These are phyloP conservation scores for Sipha maydis DNA, from an alignment of 2,888 invertebrate species.

Conservation along the genomic window DNA sequence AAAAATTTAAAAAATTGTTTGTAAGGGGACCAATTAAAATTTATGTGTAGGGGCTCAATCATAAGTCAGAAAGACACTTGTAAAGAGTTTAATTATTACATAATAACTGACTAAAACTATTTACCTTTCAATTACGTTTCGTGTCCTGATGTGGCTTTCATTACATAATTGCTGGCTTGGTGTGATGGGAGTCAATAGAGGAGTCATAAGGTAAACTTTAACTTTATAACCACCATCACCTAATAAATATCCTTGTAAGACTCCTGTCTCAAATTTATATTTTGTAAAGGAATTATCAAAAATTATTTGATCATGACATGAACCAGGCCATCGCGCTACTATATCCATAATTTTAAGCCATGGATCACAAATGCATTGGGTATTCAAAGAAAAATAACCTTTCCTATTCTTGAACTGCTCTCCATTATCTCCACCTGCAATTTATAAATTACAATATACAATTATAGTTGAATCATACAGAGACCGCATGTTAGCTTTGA, in stretches of 20 bases:
- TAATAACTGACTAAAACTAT: too few relatives aligned
- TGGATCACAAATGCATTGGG: background rate
- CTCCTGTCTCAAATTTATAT: background rate
- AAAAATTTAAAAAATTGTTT: too few relatives aligned
- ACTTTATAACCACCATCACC: slow-evolving; percentile 16
- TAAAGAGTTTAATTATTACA: too few relatives aligned
- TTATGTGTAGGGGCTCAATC: too few relatives aligned
- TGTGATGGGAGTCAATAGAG: slow-evolving; percentile 6
- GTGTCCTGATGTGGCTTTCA: slow-evolving; percentile 4
- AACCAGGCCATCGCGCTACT: background rate
- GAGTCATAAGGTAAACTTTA: slow-evolving; percentile 16
- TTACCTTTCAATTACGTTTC: background rate
- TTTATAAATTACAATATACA: background rate
- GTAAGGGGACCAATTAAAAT: too few relatives aligned
- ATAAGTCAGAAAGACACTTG: too few relatives aligned
- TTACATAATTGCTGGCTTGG: slow-evolving; percentile 1
- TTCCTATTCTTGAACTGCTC: background rate
- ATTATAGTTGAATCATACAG: background rate
- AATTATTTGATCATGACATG: background rate
- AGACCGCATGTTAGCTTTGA: background rate
- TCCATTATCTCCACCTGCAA: slow-evolving; percentile 3
- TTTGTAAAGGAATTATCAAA: slow-evolving; percentile 5
- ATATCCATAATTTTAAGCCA: background rate
- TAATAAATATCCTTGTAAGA: background rate
- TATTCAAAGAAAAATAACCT: slow-evolving; percentile 12